These are phyloP conservation scores for Hapalemur alaotrensis DNA, from an alignment of 2,797 vertebrate genomes.

Conservation along the genomic window DNA sequence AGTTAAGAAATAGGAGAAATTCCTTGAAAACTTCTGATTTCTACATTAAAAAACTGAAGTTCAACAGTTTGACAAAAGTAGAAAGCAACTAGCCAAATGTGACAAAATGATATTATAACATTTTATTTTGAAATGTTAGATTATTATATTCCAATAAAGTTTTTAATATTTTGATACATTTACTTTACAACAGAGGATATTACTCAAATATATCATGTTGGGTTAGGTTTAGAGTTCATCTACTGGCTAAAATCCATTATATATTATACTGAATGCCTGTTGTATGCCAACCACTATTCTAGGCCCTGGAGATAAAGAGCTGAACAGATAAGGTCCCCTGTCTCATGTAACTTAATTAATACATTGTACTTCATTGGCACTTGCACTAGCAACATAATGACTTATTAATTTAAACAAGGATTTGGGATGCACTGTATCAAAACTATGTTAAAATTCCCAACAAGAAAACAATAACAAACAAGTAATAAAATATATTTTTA, in stretches of 20 bases:
- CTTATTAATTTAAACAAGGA: slow-evolving; percentile 23
- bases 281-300: background rate
- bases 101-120: background rate
- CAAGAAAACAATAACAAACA: background rate
- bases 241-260: background rate
- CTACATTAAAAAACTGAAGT: background rate
- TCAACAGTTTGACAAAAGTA: background rate
- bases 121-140: slow-evolving; percentile 11
- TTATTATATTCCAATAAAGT: background rate
- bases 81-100: background rate
- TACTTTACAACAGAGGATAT: background rate
- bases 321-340: background rate
- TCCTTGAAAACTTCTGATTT: slow-evolving; percentile 19
- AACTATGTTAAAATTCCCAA: background rate
- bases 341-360: background rate
- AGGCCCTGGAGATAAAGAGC: background rate
- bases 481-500: slow-evolving; percentile 1
- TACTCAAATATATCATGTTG: background rate
- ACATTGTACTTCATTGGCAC: background rate
- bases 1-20: slow-evolving; percentile 17
- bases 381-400: background rate
- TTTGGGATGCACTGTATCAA: background rate
- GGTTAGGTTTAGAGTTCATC: background rate
- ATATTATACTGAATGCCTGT: background rate
- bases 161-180: slow-evolving; percentile 32